A percentile compares a stretch with the other conserved stretches of the same genome.
These are phyloP conservation scores for Caenorhabditis angaria DNA, from an alignment of 2,888 invertebrate genomes.

Conservation along the genomic window DNA sequence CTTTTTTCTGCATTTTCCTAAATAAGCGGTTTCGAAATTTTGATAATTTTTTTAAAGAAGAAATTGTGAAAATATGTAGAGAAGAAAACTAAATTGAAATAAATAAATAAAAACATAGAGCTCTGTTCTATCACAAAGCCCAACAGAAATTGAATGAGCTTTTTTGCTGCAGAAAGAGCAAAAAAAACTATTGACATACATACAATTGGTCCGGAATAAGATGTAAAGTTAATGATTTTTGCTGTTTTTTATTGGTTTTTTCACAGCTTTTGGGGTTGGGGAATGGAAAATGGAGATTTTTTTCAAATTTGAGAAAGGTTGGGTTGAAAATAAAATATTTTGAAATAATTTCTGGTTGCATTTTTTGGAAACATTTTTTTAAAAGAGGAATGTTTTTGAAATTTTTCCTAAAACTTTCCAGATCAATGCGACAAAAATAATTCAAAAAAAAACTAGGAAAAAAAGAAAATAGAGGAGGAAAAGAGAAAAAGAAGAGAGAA, in stretches of 20 bases:
- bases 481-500: background rate
- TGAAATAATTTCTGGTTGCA: background rate
- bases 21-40: no score
- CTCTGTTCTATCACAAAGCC: background rate
- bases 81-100: background rate
- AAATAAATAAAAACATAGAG: background rate
- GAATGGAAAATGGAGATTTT: no score
- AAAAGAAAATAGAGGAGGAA: background rate
- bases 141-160: background rate
- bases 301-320: background rate
- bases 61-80: no score
- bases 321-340: background rate
- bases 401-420: no score
- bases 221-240: no score
- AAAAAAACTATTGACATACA: background rate
- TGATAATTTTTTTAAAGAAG: no score
- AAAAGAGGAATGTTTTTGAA: background rate
- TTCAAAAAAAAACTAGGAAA: background rate
- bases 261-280: no score
- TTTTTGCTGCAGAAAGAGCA: background rate
- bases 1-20: no score
- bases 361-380: background rate
- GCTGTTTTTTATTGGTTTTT: no score
- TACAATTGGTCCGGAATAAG: no score
- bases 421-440: background rate